phyloP scores from a whole-genome alignment of 2,113 vertebrate genomes.

The Ailurus styani region DNA sequence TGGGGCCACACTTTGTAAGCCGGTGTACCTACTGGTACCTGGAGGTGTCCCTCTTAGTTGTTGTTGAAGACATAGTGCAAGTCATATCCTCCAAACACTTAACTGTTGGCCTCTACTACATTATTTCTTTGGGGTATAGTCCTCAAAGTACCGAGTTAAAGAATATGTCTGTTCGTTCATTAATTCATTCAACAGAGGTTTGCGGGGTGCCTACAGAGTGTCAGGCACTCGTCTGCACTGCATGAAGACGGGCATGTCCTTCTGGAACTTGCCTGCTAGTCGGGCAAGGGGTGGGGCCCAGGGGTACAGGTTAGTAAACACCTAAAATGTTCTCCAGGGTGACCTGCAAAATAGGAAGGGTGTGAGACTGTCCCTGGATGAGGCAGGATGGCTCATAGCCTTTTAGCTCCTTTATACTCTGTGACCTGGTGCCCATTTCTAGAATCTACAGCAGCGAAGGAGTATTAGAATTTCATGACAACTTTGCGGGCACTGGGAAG shows the following conservation, averaged over 20 bases:
- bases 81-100: not conserved
- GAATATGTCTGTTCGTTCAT: not conserved
- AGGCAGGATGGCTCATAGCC: rapidly evolving
- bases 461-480: rapidly evolving
- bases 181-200: not conserved
- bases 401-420: not conserved
- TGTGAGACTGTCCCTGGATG: rapidly evolving
- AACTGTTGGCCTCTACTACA: not conserved
- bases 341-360: rapidly evolving
- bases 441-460: rapidly evolving
- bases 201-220: not conserved
- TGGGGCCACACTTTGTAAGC: not conserved
- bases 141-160: not conserved
- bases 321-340: not conserved
- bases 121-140: not conserved
- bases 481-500: not conserved
- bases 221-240: not conserved
- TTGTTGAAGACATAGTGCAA: not conserved
- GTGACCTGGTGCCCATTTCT: not conserved
- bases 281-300: not conserved
- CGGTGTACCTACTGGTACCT: rapidly evolving
- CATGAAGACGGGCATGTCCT: not conserved
- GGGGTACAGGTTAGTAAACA: not conserved
- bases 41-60: not conserved
- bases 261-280: not conserved